These are phyloP conservation scores for Poecilia wingei DNA, from an alignment of 2,797 vertebrate species.

Conservation along the genomic window DNA sequence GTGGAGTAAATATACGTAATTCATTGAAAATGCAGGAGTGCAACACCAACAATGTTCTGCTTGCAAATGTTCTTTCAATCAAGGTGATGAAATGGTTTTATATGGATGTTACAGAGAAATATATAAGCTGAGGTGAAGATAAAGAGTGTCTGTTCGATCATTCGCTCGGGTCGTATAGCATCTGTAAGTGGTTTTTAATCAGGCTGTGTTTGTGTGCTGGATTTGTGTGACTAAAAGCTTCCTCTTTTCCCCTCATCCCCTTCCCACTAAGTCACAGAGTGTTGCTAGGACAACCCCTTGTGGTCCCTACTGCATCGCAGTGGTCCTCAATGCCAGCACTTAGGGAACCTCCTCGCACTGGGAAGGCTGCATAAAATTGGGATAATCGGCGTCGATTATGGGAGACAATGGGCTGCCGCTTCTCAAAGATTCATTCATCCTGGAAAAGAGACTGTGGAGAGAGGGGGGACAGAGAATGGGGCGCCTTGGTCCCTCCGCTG, in stretches of 20 bases:
- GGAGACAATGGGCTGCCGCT: conserved; percentile 79
- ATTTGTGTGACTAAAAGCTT: conserved; percentile 61
- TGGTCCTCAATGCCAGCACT: conserved; percentile 76
- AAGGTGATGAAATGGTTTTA: background rate
- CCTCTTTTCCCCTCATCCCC: conserved; percentile 67
- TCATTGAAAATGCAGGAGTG: conserved; percentile 7
- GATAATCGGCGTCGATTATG: conserved; percentile 86
- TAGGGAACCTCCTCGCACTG: conserved; percentile 77
- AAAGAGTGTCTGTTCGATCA: conserved; percentile 3
- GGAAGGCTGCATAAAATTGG: conserved; percentile 84
- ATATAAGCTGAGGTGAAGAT: conserved; percentile 18
- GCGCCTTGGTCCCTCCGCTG: conserved; percentile 72
- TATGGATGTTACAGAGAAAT: background rate
- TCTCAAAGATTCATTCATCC: conserved; percentile 87
- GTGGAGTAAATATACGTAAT: conserved; percentile 3
- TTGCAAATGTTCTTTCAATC: background rate
- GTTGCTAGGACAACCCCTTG: conserved; percentile 84
- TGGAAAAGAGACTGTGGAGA: conserved; percentile 75
- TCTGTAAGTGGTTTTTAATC: conserved; percentile 44
- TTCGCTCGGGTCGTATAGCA: conserved; percentile 24
- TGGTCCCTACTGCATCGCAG: conserved; percentile 73
- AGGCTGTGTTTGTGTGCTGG: conserved; percentile 45
- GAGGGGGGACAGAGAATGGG: conserved; percentile 57
- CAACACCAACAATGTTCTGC: background rate
- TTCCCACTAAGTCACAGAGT: conserved; percentile 68